These are phyloP conservation scores for Noctua comes DNA, from an alignment of 2,888 invertebrate species.

Conservation along the genomic window DNA sequence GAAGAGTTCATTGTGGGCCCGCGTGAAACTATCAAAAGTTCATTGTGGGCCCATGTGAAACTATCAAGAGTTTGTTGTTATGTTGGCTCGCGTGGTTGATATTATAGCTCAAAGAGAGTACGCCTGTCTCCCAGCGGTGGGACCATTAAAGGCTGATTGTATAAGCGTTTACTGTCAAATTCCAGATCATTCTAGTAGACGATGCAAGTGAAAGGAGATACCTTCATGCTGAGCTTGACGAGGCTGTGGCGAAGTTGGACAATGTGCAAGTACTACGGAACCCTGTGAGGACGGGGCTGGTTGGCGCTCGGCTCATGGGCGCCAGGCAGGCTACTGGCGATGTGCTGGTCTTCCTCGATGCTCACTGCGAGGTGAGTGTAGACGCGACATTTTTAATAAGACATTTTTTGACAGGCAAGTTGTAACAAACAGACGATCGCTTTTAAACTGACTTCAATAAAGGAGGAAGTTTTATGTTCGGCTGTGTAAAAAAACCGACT, in stretches of 20 bases:
- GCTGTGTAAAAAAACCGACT: neutral
- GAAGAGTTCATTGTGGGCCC: neutral
- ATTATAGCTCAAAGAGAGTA: neutral
- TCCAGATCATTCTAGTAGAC: conserved; percentile 87
- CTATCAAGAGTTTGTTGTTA: neutral
- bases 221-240: conserved; percentile 82
- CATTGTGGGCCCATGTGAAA: neutral
- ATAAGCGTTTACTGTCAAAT: conserved; percentile 28
- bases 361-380: conserved; percentile 97
- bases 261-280: conserved; percentile 93
- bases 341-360: conserved; percentile 97
- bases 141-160: neutral
- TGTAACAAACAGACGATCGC: neutral
- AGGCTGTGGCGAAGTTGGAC: conserved; percentile 77
- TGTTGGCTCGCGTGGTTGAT: neutral
- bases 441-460: neutral
- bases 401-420: neutral
- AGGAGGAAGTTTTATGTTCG: neutral
- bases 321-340: conserved; percentile 95
- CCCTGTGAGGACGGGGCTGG: conserved; percentile 95
- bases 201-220: conserved; percentile 86
- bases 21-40: no score
- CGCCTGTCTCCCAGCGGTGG: neutral
- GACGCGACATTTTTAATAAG: neutral
- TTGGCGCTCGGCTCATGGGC: conserved; percentile 96